Percentiles rank a stretch among this genome's conserved stretches.
These are phyloP conservation scores for Eristalis tenax DNA, from an alignment of 2,888 invertebrate species.

Conservation along the genomic window DNA sequence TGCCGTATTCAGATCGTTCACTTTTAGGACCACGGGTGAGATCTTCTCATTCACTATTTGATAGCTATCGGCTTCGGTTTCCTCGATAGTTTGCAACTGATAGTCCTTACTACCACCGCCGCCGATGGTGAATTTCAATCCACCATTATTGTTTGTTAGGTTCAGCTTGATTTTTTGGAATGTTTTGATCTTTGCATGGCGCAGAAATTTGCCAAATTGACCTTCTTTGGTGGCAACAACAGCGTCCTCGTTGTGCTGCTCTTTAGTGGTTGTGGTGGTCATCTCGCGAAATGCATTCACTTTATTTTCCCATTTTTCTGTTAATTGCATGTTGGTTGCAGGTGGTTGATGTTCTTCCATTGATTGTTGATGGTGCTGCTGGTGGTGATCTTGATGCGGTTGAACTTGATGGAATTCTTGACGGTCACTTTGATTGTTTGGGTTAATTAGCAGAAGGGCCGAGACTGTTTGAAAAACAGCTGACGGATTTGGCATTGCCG, in stretches of 20 bases:
- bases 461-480: conserved; percentile 79
- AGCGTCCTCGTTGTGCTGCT: conserved; percentile 13
- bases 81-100: conserved; percentile 78
- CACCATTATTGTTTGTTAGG: conserved; percentile 74
- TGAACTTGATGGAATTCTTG: conserved; percentile 80
- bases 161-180: conserved; percentile 79
- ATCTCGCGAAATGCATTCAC: conserved; percentile 42
- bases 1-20: conserved; percentile 58
- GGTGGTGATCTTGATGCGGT: conserved; percentile 75
- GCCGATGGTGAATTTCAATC: conserved; percentile 21
- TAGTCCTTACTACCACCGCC: conserved; percentile 27
- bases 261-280: conserved; percentile 29
- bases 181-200: conserved; percentile 78
- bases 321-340: conserved; percentile 75
- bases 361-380: conserved; percentile 57
- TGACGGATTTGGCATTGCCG: conserved; percentile 77
- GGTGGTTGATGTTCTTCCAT: conserved; percentile 77
- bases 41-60: conserved; percentile 78
- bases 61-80: conserved; percentile 78
- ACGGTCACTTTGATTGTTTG: conserved; percentile 80
- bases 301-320: conserved; percentile 66
- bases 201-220: conserved; percentile 77
- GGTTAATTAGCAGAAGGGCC: conserved; percentile 79
- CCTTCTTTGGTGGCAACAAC: conserved; percentile 25
- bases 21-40: conserved; percentile 63